Conservation (phyloP, 2,797 vertebrate genomes). For the Rhinichthys osculus region DNA sequence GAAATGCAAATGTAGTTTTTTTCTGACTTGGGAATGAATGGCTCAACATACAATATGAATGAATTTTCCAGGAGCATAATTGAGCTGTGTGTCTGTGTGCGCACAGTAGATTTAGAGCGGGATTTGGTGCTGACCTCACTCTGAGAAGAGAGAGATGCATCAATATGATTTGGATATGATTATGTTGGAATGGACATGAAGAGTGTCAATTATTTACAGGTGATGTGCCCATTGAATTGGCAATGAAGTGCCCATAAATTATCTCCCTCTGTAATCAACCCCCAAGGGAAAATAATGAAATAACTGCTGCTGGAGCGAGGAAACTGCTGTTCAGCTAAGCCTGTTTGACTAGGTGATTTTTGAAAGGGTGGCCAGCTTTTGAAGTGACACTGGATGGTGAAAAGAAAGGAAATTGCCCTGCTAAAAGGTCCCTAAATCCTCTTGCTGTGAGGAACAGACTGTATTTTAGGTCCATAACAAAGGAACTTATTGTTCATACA, state of each 20-base stretch:
- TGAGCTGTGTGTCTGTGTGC: slow-evolving; percentile 40
- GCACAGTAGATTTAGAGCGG: slow-evolving; percentile 69
- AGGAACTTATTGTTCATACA: slow-evolving; percentile 22
- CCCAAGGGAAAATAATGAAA: slow-evolving; percentile 76
- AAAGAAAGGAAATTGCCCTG: slow-evolving; percentile 72
- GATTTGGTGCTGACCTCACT: slow-evolving; percentile 68
- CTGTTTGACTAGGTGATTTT: slow-evolving; percentile 56
- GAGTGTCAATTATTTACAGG: slow-evolving; percentile 84
- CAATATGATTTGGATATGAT: slow-evolving; percentile 78
- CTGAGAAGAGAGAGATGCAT: slow-evolving; percentile 70
- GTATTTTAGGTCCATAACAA: slow-evolving; percentile 63
- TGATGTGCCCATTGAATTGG: slow-evolving; percentile 79
- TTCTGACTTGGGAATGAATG: slow-evolving; percentile 27
- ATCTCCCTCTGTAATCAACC: slow-evolving; percentile 78
- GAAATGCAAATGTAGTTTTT: slow-evolving; percentile 45
- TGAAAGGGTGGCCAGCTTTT: slow-evolving; percentile 65
- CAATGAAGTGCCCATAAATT: slow-evolving; percentile 81
- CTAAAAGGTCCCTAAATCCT: slow-evolving; percentile 72
- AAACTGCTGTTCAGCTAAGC: slow-evolving; percentile 45
- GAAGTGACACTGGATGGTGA: slow-evolving; percentile 72
- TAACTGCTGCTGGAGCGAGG: slow-evolving; percentile 63
- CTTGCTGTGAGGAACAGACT: slow-evolving; percentile 69
- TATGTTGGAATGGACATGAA: slow-evolving; percentile 80
- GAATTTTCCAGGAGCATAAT: slow-evolving; percentile 40
- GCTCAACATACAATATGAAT: slow-evolving; percentile 40